Evolutionary conservation across 2,797 vertebrate species (phyloP), one percentile per base, ranked within the genome.

Genomic region (Spatula versicolor): DNA sequence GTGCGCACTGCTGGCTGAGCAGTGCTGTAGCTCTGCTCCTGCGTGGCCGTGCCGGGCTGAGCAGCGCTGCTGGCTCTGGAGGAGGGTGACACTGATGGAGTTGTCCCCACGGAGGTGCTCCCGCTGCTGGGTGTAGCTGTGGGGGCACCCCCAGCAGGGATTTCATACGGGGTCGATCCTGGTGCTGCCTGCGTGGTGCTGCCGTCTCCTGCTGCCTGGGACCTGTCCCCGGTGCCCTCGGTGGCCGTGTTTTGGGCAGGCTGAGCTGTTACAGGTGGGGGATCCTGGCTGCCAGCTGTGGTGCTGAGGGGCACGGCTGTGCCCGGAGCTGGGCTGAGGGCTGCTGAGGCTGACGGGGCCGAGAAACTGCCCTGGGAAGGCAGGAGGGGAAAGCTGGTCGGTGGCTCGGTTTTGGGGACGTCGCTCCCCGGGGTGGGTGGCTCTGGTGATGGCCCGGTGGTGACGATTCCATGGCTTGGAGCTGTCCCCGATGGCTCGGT

Each of bases 61-160:
- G 46, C 5, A 52, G 46, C 0, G 3, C 35, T 0, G 5, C 9
- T 30, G 52, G 37, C 46, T 62, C n/a, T 43, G 28, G 26, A 2
- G 1, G 12, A 9, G 28, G 11, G 9, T 54, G 71, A 62, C 0
- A 0, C 23, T 0, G 0, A 14, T 0, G 1, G 18, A 9, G 7
- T 13, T 41, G 33, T 73, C 39, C 41, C 64, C 15, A 30, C 17
- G 12, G 22, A 0, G 5, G 16, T 6, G 33, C 18, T 45, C 26
- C 25, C 0, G 0, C 33, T 55, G 43, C 8, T 12, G 2, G 19
- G 16, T 25, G 21, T 58, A 46, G 20, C 35, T 30, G 39, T 46
- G 0, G 0, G 1, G 5, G 11, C 28, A 58, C 4, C 25, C 2
- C 2, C 11, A 12, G 43, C 30, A n/a, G 37, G 33, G 8, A 48